phyloP scores from a whole-genome alignment of 2,113 vertebrate genomes.

The Orientallactaga bullata region DNA sequence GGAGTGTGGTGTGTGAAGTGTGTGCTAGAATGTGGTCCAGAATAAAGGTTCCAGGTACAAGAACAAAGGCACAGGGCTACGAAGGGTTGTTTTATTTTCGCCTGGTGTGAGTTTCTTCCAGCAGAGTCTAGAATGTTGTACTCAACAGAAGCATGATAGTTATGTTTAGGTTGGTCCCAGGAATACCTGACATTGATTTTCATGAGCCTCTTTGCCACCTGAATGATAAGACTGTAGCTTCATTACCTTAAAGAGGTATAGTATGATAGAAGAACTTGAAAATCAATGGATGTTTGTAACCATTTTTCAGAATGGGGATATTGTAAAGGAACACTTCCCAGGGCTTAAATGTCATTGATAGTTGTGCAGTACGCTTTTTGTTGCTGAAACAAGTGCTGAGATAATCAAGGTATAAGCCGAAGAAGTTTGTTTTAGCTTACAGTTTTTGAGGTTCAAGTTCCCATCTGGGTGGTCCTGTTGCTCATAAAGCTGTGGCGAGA shows the following conservation, averaged over 20 bases:
- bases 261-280: neutral
- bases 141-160: neutral
- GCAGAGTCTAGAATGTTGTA: neutral
- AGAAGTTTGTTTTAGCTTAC: neutral
- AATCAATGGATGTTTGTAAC: neutral
- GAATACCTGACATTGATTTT: neutral
- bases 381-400: too few species aligned
- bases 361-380: neutral
- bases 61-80: neutral
- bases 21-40: neutral
- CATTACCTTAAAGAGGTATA: neutral
- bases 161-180: neutral
- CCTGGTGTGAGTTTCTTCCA: neutral
- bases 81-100: neutral
- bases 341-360: neutral
- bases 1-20: neutral
- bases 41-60: neutral
- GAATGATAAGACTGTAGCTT: neutral
- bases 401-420: neutral
- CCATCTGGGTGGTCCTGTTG: neutral
- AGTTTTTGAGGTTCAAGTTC: neutral
- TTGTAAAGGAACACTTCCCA: neutral
- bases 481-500: neutral
- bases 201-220: neutral
- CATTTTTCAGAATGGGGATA: neutral